Evolutionary conservation across 2,797 vertebrate species (phyloP), one percentile per base, ranked within the genome.

Genomic region (Phoebastria nigripes): DNA sequence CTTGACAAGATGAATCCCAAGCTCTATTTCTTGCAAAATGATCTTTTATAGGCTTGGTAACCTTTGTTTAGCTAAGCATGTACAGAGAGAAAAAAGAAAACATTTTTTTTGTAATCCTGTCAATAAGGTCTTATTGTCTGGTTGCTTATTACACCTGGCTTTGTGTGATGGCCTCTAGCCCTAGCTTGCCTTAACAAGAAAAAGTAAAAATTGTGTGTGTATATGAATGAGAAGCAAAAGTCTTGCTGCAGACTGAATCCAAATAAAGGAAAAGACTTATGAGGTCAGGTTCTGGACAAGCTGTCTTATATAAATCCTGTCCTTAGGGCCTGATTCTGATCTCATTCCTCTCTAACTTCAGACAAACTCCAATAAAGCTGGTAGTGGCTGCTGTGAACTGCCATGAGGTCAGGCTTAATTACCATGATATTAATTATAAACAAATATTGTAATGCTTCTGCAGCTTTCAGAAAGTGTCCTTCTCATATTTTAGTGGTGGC

Each of bases 1-100:
- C 65, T 67, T 52, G 61, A 70, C 86, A 84, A 87, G 37, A 74
- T 61, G 67, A 89, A 93, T 66, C 55, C 54, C 37, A 63, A 93
- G 35, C 18, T 92, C 59, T 87, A 1, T 90, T 96, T 88, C 83
- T 95, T 83, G 41, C 54, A 85, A 92, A 92, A 87, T 55, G 77
- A 69, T 91, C 39, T 93, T 77, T 94, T 76, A 55, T 51, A 87
- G 37, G 11, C 44, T 89, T 47, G 28, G 35, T 84, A 81, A 80
- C 31, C 29, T 90, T 95, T 95, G 55, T 86, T 93, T 93, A 93
- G 59, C 42, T 82, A 89, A 90, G 58, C 47, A 74, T 58, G 66
- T 41, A 18, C 28, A 39, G 26, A 80, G 37, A 63, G 18, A 24
- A 55, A 89, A 79, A 77, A 54, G 3, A 67, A 55, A 22, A 16